Percentiles rank a stretch among this genome's conserved stretches.
phyloP scores from a whole-genome alignment of 2,888 invertebrate species.

The Formica aserva region DNA sequence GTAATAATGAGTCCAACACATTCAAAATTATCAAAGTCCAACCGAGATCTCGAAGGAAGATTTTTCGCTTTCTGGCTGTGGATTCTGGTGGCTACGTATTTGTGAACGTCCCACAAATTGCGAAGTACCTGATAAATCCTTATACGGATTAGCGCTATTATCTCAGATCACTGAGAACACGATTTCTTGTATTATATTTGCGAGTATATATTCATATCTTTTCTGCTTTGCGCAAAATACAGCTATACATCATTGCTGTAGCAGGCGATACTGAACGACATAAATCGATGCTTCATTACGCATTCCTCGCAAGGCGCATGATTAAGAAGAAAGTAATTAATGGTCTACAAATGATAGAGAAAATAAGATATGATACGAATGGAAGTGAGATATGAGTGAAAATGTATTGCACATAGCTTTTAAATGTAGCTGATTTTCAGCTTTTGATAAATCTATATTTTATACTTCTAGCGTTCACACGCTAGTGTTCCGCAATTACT shows the following conservation, averaged over 20 bases:
- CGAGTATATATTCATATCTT: neutral
- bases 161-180: neutral
- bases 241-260: neutral
- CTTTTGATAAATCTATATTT: neutral
- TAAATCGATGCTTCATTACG: constrained; percentile 26
- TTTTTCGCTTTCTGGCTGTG: constrained; percentile 29
- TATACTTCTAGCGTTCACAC: neutral
- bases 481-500: neutral
- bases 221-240: neutral
- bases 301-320: neutral
- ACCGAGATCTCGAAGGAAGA: constrained; percentile 62
- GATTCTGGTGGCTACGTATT: constrained; percentile 75
- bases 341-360: neutral
- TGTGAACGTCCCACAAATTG: constrained; percentile 68
- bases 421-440: neutral
- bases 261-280: neutral
- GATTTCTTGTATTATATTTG: neutral
- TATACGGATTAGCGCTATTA: constrained; percentile 18
- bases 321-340: constrained; percentile 20
- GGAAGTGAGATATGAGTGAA: neutral
- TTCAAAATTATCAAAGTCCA: constrained; percentile 73
- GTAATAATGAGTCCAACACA: constrained; percentile 67
- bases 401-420: neutral
- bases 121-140: constrained; percentile 50
- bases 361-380: neutral